These are phyloP conservation scores for Venustoraphidia nigricollis DNA, from an alignment of 2,888 invertebrate genomes.

Conservation along the genomic window DNA sequence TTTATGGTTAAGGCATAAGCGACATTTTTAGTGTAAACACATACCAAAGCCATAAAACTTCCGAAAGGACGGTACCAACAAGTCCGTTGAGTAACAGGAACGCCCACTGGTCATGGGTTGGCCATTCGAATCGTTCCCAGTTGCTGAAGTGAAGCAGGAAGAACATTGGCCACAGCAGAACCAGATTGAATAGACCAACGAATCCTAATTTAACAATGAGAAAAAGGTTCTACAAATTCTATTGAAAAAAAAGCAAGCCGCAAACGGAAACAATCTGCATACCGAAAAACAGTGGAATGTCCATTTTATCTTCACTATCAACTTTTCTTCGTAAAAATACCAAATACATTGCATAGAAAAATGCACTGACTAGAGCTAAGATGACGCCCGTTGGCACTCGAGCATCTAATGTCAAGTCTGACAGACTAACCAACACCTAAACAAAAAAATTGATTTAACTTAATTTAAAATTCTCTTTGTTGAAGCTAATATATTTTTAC, in stretches of 20 bases:
- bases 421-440: constrained; percentile 61
- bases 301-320: constrained; percentile 84
- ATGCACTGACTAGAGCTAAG: constrained; percentile 70
- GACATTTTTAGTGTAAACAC: constrained; percentile 16
- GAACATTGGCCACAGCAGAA: constrained; percentile 80
- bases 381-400: constrained; percentile 62
- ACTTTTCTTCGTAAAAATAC: constrained; percentile 75
- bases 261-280: constrained; percentile 19
- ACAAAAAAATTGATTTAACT: constrained; percentile 15
- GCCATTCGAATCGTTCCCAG: constrained; percentile 75
- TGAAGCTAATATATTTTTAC: too few species aligned
- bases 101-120: constrained; percentile 64
- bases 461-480: too few species aligned
- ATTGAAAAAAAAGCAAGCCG: too few species aligned
- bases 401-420: constrained; percentile 50
- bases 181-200: constrained; percentile 81
- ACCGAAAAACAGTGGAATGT: constrained; percentile 93
- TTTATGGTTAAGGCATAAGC: too few species aligned
- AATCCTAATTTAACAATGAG: constrained; percentile 46
- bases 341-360: constrained; percentile 82
- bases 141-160: constrained; percentile 70
- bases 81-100: constrained; percentile 72
- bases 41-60: constrained; percentile 86
- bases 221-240: too few species aligned
- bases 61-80: constrained; percentile 79